Conservation (phyloP, 1,140 invertebrate genomes). For the Nomia melanderi region DNA sequence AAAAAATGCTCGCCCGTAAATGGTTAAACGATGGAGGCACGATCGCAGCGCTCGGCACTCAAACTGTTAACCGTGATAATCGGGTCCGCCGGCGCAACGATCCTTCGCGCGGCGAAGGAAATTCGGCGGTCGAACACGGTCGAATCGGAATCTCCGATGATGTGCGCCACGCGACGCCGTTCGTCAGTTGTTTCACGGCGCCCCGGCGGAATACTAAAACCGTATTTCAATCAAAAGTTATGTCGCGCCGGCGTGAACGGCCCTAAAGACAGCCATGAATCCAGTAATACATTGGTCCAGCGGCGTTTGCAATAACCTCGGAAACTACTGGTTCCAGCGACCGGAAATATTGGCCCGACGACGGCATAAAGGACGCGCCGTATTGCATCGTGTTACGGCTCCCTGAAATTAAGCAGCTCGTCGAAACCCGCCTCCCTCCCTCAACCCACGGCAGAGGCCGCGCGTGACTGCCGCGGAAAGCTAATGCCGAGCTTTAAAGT, state of each 20-base stretch:
- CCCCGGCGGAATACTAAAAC: conserved; percentile 51
- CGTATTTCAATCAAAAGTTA: conserved; percentile 61
- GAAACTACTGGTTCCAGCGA: conserved; percentile 27
- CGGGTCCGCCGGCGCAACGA: too few relatives aligned
- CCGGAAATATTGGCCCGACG: conserved; percentile 45
- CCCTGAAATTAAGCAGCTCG: conserved; percentile 25
- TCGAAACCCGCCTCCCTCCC: not conserved
- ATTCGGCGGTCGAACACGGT: too few relatives aligned
- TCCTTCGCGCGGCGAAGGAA: too few relatives aligned
- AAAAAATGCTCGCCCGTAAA: too few relatives aligned
- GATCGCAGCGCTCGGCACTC: too few relatives aligned
- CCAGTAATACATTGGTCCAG: conserved; percentile 15
- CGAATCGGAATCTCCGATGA: too few relatives aligned
- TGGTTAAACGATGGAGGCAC: too few relatives aligned
- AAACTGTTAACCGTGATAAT: too few relatives aligned
- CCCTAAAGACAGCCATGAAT: conserved; percentile 46
- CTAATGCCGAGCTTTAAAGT: not conserved
- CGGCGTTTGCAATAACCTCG: conserved; percentile 41
- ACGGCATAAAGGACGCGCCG: conserved; percentile 39
- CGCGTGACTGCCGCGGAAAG: not conserved
- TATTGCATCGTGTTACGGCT: conserved; percentile 34
- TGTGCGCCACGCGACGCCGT: too few relatives aligned
- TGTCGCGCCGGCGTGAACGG: conserved; percentile 20
- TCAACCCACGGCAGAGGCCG: too few relatives aligned
- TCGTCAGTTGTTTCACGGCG: conserved; percentile 6